These are phyloP conservation scores for Laterallus jamaicensis DNA, from an alignment of 2,113 vertebrate species.

Conservation along the genomic window DNA sequence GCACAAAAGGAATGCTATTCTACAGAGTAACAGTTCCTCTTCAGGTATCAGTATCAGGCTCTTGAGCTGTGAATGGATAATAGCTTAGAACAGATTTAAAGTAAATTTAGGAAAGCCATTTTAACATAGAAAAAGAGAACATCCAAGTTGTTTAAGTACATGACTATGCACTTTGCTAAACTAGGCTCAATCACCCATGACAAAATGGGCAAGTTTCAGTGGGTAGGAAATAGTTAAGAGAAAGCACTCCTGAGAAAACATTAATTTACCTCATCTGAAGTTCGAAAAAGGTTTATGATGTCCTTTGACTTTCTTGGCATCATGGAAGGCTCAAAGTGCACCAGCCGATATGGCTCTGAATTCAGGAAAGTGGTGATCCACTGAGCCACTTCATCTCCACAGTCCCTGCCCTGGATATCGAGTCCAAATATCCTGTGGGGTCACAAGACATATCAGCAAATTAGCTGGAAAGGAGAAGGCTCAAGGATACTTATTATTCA, in stretches of 20 bases:
- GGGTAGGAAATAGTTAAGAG: neutral
- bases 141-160: neutral
- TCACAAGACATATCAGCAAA: neutral
- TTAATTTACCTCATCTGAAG: conserved; percentile 64
- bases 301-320: conserved; percentile 68
- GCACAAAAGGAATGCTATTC: neutral
- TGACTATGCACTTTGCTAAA: neutral
- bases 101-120: neutral
- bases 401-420: conserved; percentile 87
- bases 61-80: neutral
- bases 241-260: neutral
- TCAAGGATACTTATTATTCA: neutral
- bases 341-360: conserved; percentile 77
- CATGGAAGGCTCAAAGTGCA: conserved; percentile 88
- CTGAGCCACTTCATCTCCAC: conserved; percentile 82
- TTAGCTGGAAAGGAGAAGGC: neutral
- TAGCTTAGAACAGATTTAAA: neutral
- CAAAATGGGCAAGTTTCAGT: neutral
- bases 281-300: conserved; percentile 3
- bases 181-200: neutral
- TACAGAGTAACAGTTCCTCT: neutral
- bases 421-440: conserved; percentile 77
- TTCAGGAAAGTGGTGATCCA: conserved; percentile 86
- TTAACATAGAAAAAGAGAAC: neutral
- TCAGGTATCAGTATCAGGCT: neutral